Evolutionary conservation across 2,888 invertebrate genomes (phyloP), one percentile per base, ranked within the genome.

Genomic region (Mycalesis mineus): DNA sequence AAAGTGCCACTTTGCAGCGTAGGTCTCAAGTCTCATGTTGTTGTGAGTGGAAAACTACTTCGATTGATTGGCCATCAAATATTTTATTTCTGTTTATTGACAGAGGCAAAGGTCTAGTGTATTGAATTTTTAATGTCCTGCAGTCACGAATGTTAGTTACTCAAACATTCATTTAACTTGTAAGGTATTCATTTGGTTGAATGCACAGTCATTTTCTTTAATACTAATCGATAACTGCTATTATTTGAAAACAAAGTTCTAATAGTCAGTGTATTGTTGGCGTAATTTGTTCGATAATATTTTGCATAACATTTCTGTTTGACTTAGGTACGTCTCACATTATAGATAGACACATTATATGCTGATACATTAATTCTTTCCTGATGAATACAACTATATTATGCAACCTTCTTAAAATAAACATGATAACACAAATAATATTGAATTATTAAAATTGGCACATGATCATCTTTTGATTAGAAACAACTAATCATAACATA

Each of bases 81-180:
- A 29, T 42, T 53, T 61, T 50, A 56, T 39, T 55, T 48, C 55
- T 47, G 57, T 57, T 50, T 60, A 65, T 63, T 58, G 63, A 62
- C 53, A 60, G 41, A 56, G 53, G 51, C 33, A 63, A 65, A 66
- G 66, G 66, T 62, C 61, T 55, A 42, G 50, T 48, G 52, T 60
- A 60, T 53, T 65, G 60, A 65, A 66, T 65, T 62, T 66, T 63
- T 59, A 63, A 66, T 62, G 63, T 50, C 53, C 58, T 56, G 53
- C 48, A 63, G 58, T 49, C 56, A 55, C 58, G 53, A 52, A 17
- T 42, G 55, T n/a, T 6, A 13, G 22, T 44, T 44, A 47, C 55
- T 60, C 48, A 60, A 55, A 61, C 51, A 58, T 63, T 61, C 55
- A 60, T 45, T 55, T 55, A 31, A 55, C 48, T 57, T 56, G 41